phyloP scores from a whole-genome alignment of 2,113 vertebrate genomes.

The Petrocephalus zakoni region DNA sequence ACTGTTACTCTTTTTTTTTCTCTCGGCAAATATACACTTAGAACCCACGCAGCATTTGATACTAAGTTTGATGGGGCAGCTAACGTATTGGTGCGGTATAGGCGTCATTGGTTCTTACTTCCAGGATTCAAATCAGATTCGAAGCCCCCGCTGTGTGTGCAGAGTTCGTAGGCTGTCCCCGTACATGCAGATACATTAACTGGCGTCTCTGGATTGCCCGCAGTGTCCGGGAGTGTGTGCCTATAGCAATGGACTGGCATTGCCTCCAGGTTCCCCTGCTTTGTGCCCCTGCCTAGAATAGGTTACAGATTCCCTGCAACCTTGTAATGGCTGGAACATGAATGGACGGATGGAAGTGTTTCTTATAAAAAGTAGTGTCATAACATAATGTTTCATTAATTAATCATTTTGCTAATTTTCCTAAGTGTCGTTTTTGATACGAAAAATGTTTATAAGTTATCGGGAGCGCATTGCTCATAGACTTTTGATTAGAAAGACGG shows the following conservation, averaged over 20 bases:
- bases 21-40: not conserved
- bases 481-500: not conserved
- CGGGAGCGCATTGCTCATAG: not conserved
- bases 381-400: not conserved
- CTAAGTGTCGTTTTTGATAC: not conserved
- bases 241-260: not conserved
- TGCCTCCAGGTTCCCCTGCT: not conserved
- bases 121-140: not conserved
- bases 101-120: not conserved
- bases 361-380: not conserved
- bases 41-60: not conserved
- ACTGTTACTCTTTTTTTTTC: not conserved
- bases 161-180: not conserved
- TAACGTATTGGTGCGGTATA: not conserved
- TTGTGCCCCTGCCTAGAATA: not conserved
- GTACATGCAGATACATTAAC: not conserved
- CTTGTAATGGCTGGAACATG: not conserved
- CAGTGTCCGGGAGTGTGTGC: not conserved
- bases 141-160: not conserved
- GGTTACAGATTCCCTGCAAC: not conserved
- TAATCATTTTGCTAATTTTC: not conserved
- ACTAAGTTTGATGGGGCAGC: not conserved
- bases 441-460: not conserved
- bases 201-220: not conserved
- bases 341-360: not conserved